These are phyloP conservation scores for Zaprionus vittiger DNA, from an alignment of 1,140 invertebrate species.

Conservation along the genomic window DNA sequence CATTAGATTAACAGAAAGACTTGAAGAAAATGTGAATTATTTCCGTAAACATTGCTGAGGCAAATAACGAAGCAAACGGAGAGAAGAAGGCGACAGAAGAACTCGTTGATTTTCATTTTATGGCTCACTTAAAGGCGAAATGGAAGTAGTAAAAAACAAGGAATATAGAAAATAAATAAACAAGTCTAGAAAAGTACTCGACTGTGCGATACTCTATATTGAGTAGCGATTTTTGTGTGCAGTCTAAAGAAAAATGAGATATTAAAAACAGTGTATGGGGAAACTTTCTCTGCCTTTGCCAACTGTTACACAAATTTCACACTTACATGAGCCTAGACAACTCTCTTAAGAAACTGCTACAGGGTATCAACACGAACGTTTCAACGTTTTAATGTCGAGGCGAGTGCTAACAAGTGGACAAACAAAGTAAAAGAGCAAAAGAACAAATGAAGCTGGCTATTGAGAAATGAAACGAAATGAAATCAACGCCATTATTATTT, in stretches of 20 bases:
- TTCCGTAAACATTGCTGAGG: conserved; percentile 62
- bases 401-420: conserved; percentile 74
- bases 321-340: not conserved
- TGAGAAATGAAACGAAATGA: conserved; percentile 71
- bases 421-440: conserved; percentile 51
- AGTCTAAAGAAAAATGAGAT: not conserved
- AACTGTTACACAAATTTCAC: not conserved
- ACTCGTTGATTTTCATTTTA: conserved; percentile 60
- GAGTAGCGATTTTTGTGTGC: not conserved
- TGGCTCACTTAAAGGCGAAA: conserved; percentile 61
- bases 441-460: conserved; percentile 46
- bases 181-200: not conserved
- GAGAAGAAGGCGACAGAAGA: conserved; percentile 39
- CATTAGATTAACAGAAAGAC: conserved; percentile 40
- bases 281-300: not conserved
- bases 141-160: conserved; percentile 53
- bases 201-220: not conserved
- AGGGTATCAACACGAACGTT: conserved; percentile 27
- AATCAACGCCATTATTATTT: conserved; percentile 80
- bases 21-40: conserved; percentile 58
- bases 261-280: no score
- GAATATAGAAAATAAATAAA: conserved; percentile 9
- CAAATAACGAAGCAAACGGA: conserved; percentile 55
- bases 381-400: conserved; percentile 76
- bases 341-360: not conserved